A percentile compares a stretch with the other conserved stretches of the same genome.
phyloP scores from a whole-genome alignment of 2,797 vertebrate genomes.

The Sebastes iracundus region DNA sequence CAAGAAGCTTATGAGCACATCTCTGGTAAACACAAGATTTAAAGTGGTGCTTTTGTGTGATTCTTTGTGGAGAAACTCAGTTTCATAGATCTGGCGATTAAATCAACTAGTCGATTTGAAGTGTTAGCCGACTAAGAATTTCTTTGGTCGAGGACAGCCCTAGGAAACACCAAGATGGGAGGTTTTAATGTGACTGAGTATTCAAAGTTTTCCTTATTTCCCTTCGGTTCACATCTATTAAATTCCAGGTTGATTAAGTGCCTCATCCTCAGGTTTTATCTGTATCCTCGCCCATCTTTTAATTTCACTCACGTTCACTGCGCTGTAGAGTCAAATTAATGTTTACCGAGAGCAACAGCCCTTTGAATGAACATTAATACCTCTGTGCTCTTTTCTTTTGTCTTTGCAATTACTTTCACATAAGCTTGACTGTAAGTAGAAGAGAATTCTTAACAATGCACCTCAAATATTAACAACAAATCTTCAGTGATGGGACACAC shows the following conservation, averaged over 20 bases:
- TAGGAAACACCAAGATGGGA: not conserved
- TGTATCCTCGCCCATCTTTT: conserved; percentile 9
- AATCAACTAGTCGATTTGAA: not conserved
- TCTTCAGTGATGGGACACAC: not conserved
- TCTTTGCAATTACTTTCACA: not conserved
- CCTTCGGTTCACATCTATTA: not conserved
- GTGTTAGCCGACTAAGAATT: too few species aligned
- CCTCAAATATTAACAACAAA: not conserved
- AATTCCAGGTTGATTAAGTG: conserved; percentile 28
- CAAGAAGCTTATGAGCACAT: not conserved
- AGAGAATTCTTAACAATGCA: not conserved
- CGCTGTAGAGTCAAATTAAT: conserved; percentile 14
- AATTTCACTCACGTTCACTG: conserved; percentile 27
- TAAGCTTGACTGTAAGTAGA: not conserved
- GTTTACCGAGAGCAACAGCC: conserved; percentile 1
- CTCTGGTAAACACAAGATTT: not conserved
- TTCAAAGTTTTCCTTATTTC: conserved; percentile 29
- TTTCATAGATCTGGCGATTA: not conserved
- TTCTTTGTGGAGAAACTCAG: not conserved
- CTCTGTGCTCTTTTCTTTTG: not conserved
- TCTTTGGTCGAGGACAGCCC: too few species aligned
- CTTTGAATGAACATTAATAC: conserved; percentile 10
- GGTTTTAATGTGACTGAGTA: conserved; percentile 18
- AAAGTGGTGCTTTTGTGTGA: too few species aligned
- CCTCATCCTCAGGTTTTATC: conserved; percentile 5